Evolutionary conservation across 2,113 vertebrate genomes (phyloP).

Genomic region (Pelmatolapia mariae): DNA sequence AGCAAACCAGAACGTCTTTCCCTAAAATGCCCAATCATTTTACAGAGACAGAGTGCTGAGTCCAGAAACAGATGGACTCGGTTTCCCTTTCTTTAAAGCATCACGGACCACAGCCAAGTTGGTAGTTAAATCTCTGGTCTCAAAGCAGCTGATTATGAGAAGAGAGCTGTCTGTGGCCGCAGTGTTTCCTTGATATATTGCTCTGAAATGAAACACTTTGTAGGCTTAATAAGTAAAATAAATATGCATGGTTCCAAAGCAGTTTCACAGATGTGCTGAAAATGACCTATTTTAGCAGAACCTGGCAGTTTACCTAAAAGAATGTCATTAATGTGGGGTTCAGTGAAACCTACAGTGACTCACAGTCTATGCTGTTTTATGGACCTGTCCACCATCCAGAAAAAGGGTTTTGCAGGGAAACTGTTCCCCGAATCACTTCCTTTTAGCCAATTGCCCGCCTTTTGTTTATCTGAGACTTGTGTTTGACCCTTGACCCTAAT

Average conservation of each 20-base stretch:
- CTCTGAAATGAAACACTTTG: conserved; percentile 38
- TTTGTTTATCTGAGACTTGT: neutral
- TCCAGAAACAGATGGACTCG: neutral
- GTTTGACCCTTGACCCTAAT: neutral
- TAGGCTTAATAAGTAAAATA: conserved; percentile 14
- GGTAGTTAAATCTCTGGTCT: neutral
- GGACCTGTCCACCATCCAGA: neutral
- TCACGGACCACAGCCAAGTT: neutral
- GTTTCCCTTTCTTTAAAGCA: neutral
- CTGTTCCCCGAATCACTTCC: neutral
- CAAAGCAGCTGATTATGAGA: conserved; percentile 9
- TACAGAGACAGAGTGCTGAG: neutral
- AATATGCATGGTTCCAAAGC: neutral
- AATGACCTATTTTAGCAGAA: neutral
- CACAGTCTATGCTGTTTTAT: conserved; percentile 25
- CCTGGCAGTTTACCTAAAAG: neutral
- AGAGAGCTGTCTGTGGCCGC: neutral
- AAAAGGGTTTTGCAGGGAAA: neutral
- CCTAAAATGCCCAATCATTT: neutral
- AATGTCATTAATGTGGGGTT: conserved; percentile 15
- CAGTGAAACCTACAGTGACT: neutral
- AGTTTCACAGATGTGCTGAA: conserved; percentile 26
- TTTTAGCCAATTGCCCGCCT: neutral
- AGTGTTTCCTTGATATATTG: neutral
- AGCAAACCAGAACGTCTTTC: neutral